These are phyloP conservation scores for Polydrusus cervinus DNA, from an alignment of 2,888 invertebrate genomes.

Conservation along the genomic window DNA sequence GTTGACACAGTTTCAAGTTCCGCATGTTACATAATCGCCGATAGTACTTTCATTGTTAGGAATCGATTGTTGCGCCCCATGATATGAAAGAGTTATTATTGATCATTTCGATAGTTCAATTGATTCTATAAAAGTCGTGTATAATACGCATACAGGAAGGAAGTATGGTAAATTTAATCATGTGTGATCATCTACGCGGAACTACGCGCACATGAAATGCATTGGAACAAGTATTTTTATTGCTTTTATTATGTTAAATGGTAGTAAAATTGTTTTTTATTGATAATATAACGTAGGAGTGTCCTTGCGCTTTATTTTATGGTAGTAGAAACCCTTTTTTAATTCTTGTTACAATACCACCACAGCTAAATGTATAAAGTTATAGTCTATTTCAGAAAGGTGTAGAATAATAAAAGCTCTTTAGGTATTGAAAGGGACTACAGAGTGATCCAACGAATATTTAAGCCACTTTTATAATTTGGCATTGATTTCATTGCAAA, in stretches of 20 bases:
- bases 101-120: not conserved
- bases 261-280: not conserved
- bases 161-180: conserved; percentile 44
- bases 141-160: conserved; percentile 41
- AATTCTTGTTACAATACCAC: too few relatives aligned
- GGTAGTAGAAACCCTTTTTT: too few relatives aligned
- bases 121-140: not conserved
- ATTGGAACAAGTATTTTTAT: not conserved
- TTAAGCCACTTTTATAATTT: too few relatives aligned
- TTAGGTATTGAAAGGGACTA: too few relatives aligned
- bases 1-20: not conserved
- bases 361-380: too few relatives aligned
- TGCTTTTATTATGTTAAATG: conserved; percentile 14
- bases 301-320: too few relatives aligned
- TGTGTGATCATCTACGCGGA: conserved; percentile 22
- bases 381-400: too few relatives aligned
- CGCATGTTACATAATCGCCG: conserved; percentile 14
- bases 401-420: too few relatives aligned
- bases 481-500: too few relatives aligned
- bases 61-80: not conserved
- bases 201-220: conserved; percentile 7
- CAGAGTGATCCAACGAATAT: too few relatives aligned
- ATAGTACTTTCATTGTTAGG: conserved; percentile 9
- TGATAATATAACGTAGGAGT: too few relatives aligned
- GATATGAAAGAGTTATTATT: not conserved